Evolutionary conservation across 2,113 vertebrate genomes (phyloP), one percentile per base, ranked within the genome.

Genomic region (Cyphomyrus discorhynchus): DNA sequence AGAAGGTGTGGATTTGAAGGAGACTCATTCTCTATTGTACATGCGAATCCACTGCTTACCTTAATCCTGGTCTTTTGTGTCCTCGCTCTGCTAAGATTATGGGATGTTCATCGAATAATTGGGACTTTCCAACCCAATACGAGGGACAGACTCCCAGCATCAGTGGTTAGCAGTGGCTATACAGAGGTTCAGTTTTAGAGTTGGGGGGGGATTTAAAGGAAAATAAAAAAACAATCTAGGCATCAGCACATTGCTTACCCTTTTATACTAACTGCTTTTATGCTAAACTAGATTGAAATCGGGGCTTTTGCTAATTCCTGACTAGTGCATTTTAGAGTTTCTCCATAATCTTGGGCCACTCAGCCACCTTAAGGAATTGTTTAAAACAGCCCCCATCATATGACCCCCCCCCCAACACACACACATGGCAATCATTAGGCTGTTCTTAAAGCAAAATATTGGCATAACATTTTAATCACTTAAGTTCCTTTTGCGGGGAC

Each of bases 361-460:
- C 10, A 27, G 11, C 21, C 85, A 31, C 27, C 49, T 46, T 86
- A 86, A 31, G 39, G 39, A 84, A 47, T 84, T 2, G 42, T 21
- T 84, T 46, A 52, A 52, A 86, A 49, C 21, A 86, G 13, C 21
- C 45, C 21, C 45, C 42, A 24, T 91, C 89, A 90, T 87, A 89
- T 62, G 53, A 11, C 52, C 77, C 88, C 91, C 89, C 86, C 83
- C 87, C 90, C 90, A 7, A 84, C 85, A 88, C 89, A 11, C 91
- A 92, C 94, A 89, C 91, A 90, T 92, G 92, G 9, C 91, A 93
- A 89, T 86, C 52, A 91, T 92, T 90, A 90, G 91, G 89, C 58
- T 93, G 24, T 77, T 56, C 88, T 17, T 47, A 47, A 21, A 42
- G 45, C 3, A 93, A 89, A 77, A 90, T 91, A 80, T 92, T 93